Conservation (phyloP, 2,113 vertebrate species). For the Andinoacara biseriatus region DNA sequence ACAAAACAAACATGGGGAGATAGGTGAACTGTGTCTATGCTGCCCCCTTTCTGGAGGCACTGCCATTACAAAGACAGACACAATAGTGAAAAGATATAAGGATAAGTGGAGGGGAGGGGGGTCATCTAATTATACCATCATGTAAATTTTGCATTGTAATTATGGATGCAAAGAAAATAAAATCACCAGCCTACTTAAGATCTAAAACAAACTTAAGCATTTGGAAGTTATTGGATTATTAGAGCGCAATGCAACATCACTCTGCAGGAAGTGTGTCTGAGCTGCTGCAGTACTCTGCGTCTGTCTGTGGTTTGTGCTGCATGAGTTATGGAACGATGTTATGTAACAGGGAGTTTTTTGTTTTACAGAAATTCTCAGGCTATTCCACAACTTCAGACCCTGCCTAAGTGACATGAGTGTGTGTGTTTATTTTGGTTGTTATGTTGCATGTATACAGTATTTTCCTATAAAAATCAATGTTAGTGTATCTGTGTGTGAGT, state of each 20-base stretch:
- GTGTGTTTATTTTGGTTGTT: background rate
- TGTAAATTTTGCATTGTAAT: too few relatives aligned
- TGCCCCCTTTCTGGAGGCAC: too few relatives aligned
- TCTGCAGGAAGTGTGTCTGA: constrained; percentile 10
- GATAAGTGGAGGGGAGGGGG: too few relatives aligned
- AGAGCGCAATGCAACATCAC: background rate
- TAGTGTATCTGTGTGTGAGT: background rate
- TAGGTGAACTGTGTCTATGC: too few relatives aligned
- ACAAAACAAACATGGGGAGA: too few relatives aligned
- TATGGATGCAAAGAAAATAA: too few relatives aligned
- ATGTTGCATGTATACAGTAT: background rate
- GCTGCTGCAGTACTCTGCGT: constrained; percentile 16
- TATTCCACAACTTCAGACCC: background rate
- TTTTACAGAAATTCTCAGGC: background rate
- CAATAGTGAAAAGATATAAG: too few relatives aligned
- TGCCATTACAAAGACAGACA: too few relatives aligned
- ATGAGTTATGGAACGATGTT: constrained; percentile 40
- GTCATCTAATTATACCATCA: too few relatives aligned
- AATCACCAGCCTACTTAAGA: too few relatives aligned
- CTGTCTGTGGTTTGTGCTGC: background rate
- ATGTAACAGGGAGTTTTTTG: constrained; percentile 41
- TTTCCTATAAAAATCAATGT: background rate
- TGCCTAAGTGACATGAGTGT: background rate
- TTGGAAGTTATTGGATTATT: too few relatives aligned
- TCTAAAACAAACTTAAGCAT: too few relatives aligned